A percentile compares a stretch with the other conserved stretches of the same genome.
phyloP scores from a whole-genome alignment of 2,113 vertebrate species.

The Sterna hirundo region DNA sequence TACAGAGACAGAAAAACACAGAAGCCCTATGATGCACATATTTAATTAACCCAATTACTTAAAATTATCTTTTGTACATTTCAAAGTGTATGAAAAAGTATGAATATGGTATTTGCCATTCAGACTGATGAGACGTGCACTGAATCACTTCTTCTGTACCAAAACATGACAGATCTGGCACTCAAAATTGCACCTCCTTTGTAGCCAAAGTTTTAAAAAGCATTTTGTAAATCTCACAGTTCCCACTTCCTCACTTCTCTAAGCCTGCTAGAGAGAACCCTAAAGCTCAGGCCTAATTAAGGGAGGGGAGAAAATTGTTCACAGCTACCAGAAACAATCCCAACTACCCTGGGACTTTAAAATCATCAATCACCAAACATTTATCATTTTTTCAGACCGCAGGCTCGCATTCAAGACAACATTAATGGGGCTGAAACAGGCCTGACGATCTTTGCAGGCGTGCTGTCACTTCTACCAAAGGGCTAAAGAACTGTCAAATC shows the following conservation, averaged over 20 bases:
- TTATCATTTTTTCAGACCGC: slow-evolving; percentile 75
- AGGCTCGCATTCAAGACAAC: slow-evolving; percentile 70
- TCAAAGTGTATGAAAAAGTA: background rate
- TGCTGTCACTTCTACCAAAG: slow-evolving; percentile 74
- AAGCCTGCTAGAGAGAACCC: background rate
- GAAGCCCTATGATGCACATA: background rate
- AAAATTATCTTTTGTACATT: background rate
- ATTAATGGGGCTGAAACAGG: slow-evolving; percentile 74
- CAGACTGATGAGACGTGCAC: background rate
- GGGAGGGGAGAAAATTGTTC: background rate
- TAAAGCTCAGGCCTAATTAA: slow-evolving; percentile 18
- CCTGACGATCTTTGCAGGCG: slow-evolving; percentile 57
- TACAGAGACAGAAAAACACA: background rate
- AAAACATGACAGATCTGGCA: background rate
- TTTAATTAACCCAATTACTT: background rate
- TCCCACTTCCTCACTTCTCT: background rate
- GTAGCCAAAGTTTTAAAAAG: background rate
- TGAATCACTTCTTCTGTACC: background rate
- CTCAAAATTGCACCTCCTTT: background rate
- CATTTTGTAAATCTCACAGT: background rate
- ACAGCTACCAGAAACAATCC: slow-evolving; percentile 43
- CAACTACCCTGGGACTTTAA: slow-evolving; percentile 65
- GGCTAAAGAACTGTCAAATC: slow-evolving; percentile 76
- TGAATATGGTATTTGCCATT: background rate
- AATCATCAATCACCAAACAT: slow-evolving; percentile 85